Evolutionary conservation across 2,797 vertebrate species (phyloP), one percentile per base, ranked within the genome.

Genomic region (Antennarius maculatus): DNA sequence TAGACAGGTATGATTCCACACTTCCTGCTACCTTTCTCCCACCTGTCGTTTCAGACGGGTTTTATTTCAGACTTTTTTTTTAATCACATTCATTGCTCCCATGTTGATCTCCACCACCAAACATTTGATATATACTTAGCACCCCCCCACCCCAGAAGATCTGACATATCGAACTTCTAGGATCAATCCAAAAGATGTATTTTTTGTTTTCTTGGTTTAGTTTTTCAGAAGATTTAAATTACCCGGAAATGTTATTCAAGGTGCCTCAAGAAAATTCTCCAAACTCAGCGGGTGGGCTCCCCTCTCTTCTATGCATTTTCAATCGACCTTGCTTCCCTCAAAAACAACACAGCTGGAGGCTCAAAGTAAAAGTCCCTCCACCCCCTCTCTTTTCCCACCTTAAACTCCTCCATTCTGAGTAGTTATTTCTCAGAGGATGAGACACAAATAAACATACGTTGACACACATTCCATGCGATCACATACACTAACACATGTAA

Each of bases 261-360:
- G 71, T 4, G 12, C 3, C 27, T 6, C 11, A 14, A 47, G 63
- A 45, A 66, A 71, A 76, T 78, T 8, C 49, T 75, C 48, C 61
- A 12, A 14, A 41, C 74, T 54, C 54, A 71, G 82, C 66, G 66
- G 76, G 80, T 76, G 80, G 73, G 48, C 73, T 63, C 76, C 54
- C 14, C 51, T 56, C 15, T 69, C 34, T 54, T 69, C 57, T 66
- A 69, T 63, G 70, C 58, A 58, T 77, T 82, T 74, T 66, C 50
- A 17, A 49, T 63, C 55, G 4, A 69, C 76, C 65, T 71, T 71
- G 29, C 42, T 51, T 80, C 52, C 17, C 57, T 43, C 11, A 0
- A 59, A 58, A 68, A 42, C 54, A 62, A n/a, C 71, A 4, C 81
- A 83, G 80, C 74, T 72, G 76, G 76, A 68, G 51, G 57, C 72